Base-by-base conservation (phyloP, 2,113 vertebrate genomes). In the Hyperopisus bebe region DNA sequence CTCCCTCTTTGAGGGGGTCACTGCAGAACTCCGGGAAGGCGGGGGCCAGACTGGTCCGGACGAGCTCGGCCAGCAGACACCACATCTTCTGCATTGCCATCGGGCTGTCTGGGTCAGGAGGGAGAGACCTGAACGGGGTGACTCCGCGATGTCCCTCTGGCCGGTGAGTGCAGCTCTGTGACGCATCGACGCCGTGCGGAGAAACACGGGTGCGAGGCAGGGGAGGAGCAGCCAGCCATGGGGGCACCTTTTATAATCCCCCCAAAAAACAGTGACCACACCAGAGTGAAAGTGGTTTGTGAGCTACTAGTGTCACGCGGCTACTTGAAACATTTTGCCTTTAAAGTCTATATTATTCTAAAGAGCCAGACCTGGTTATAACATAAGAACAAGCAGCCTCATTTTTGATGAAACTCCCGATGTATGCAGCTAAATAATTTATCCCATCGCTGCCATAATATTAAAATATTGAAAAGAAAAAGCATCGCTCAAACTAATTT, bases 91-190 rank as follows among this genome's bases (percentile, higher is more conserved):
- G 91, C 89, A 91, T 83, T 66, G 21, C 58, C 7, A 42, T 70
- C 24, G 27, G 31, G 47, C 13, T 10, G 47, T 48, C 86, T n/a
- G 66, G 55, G 51, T 87, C 58, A 77, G 90, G 83, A n/a, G 74
- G 70, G 89, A 53, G 13, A 9, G n/a, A 51, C 27, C 35, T 42
- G 39, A 84, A 21, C 31, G 2, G 6, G 24, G 31, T 10, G 77
- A 39, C 80, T 35, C 89, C 70, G 90, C 87, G 15, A 93, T 93
- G 93, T 93, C 91, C 70, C 48, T 92, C 58, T 93, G 91, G 91
- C 70, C 91, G 93, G 93, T 93, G 90, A 93, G 93, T 93, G 62
- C 44, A 10, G 31, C 39, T 87, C 17, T 17, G 27, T 4, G 55
- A 24, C 46, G 46, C 7, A 24, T 24, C 24, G 2, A 19, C 44